Conservation (phyloP, 2,797 vertebrate species). For the Enteromius viviparus region DNA sequence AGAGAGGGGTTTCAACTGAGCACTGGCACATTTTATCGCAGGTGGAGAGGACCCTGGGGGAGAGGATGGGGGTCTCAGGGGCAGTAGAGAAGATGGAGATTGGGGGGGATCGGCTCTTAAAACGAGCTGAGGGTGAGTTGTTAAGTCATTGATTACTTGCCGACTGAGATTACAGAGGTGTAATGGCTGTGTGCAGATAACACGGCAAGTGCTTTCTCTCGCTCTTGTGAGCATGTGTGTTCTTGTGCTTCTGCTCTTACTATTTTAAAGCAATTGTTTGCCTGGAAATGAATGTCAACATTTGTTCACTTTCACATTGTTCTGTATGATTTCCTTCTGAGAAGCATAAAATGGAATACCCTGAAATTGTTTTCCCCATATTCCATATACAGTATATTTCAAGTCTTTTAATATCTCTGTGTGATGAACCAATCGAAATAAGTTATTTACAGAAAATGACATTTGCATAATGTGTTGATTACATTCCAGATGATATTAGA, state of each 20-base stretch:
- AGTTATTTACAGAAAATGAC: not conserved
- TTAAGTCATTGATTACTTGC: conserved; percentile 65
- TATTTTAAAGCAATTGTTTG: conserved; percentile 17
- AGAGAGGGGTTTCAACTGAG: conserved; percentile 32
- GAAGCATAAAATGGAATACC: not conserved
- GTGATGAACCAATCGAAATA: not conserved
- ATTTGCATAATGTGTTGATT: not conserved
- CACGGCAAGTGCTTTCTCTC: conserved; percentile 54
- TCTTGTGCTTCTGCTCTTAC: not conserved
- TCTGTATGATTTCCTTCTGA: not conserved
- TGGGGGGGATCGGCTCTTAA: conserved; percentile 52
- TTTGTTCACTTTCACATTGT: not conserved
- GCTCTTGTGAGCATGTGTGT: conserved; percentile 13
- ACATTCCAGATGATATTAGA: not conserved
- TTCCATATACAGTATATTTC: not conserved
- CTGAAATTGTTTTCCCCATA: not conserved
- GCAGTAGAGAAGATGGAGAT: conserved; percentile 50
- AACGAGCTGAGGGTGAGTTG: conserved; percentile 53
- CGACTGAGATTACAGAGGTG: conserved; percentile 58
- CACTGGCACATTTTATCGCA: conserved; percentile 51
- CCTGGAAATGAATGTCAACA: not conserved
- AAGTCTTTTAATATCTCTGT: not conserved
- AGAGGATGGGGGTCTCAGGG: conserved; percentile 48
- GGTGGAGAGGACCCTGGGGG: conserved; percentile 46
- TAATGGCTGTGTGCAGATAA: conserved; percentile 61